A percentile compares a stretch with the other conserved stretches of the same genome.
phyloP scores from a whole-genome alignment of 1,140 invertebrate species.

The Ooceraea biroi region DNA sequence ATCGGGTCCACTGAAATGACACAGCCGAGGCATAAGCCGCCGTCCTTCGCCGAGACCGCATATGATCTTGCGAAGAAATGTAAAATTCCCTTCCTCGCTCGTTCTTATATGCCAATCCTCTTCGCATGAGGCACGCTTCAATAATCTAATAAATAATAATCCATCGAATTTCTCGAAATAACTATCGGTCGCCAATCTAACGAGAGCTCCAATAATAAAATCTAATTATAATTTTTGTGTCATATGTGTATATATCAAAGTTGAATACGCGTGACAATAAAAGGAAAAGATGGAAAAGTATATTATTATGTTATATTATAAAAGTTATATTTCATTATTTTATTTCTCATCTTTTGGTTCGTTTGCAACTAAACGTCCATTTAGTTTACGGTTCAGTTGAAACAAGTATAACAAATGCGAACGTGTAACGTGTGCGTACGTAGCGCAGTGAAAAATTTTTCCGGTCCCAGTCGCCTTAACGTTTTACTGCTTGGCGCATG shows the following conservation, averaged over 20 bases:
- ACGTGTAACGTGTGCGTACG: no score
- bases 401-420: no score
- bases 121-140: not conserved
- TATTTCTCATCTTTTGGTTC: no score
- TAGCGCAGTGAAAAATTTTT: no score
- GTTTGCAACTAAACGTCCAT: no score
- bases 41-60: slow-evolving; percentile 25
- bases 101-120: not conserved
- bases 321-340: slow-evolving; percentile 9
- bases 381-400: no score
- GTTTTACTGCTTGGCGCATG: not conserved
- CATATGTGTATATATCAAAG: not conserved
- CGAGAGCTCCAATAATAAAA: not conserved
- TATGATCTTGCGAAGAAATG: slow-evolving; percentile 30
- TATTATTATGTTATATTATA: not conserved
- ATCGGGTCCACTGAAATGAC: slow-evolving; percentile 44
- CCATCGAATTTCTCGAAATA: not conserved
- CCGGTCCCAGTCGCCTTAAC: no score
- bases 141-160: slow-evolving; percentile 13
- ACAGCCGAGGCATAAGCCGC: slow-evolving; percentile 22
- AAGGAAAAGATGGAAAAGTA: not conserved
- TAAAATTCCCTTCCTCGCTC: not conserved
- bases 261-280: not conserved
- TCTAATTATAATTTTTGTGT: slow-evolving; percentile 1
- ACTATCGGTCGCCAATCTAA: not conserved